phyloP scores from a whole-genome alignment of 2,888 invertebrate genomes.

The Cylindroiulus punctatus region DNA sequence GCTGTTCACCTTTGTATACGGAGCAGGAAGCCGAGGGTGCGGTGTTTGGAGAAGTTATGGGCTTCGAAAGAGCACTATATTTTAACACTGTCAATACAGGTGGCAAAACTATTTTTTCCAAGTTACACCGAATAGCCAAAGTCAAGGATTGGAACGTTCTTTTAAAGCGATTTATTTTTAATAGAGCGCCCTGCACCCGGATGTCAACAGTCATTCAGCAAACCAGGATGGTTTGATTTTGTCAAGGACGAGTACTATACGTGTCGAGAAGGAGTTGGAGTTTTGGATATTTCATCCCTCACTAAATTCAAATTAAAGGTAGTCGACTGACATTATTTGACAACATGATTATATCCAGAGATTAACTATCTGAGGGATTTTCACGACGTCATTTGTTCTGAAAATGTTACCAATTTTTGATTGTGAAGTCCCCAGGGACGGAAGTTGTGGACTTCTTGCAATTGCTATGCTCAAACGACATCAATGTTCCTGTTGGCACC shows the following conservation, averaged over 20 bases:
- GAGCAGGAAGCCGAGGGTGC: conserved; percentile 74
- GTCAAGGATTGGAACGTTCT: background rate
- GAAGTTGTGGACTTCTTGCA: conserved; percentile 75
- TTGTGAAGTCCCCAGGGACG: conserved; percentile 69
- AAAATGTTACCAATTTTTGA: background rate
- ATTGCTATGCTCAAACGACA: conserved; percentile 75
- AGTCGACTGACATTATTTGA: no score
- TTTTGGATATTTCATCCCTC: conserved; percentile 83
- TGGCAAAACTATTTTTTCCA: conserved; percentile 61
- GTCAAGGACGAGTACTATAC: conserved; percentile 78
- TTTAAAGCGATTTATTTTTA: background rate
- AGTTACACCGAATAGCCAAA: background rate
- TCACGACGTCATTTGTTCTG: background rate
- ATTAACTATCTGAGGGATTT: background rate
- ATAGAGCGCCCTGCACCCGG: conserved; percentile 47
- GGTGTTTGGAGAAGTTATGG: conserved; percentile 77
- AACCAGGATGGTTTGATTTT: conserved; percentile 76
- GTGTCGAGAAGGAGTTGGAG: conserved; percentile 79
- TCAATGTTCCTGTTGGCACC: conserved; percentile 73
- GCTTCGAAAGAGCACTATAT: conserved; percentile 77
- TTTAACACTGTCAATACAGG: conserved; percentile 72
- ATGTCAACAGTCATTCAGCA: conserved; percentile 69
- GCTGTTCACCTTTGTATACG: conserved; percentile 77
- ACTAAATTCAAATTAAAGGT: conserved; percentile 79
- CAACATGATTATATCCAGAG: background rate